A percentile compares a stretch with the other conserved stretches of the same genome.
Conservation (phyloP, 2,797 vertebrate genomes). For the Muraenolepis orangiensis region DNA sequence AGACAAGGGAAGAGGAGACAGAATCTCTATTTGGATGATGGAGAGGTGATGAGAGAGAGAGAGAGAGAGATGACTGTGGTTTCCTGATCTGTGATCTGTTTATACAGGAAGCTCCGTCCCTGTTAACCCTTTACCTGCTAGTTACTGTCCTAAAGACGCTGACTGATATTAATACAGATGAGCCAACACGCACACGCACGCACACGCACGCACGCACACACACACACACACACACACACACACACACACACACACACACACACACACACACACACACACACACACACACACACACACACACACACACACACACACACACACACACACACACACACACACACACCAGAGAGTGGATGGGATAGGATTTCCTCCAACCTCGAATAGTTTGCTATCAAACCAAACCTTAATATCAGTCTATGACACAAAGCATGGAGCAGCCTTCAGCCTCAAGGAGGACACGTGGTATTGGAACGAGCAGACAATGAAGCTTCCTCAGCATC, state of each 20-base stretch:
- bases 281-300: not conserved
- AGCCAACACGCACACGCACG: too few species aligned
- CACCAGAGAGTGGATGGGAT: not conserved
- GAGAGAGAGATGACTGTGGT: not conserved
- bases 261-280: not conserved
- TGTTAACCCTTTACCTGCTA: not conserved
- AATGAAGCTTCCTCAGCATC: too few species aligned
- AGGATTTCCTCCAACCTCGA: not conserved
- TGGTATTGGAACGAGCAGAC: too few species aligned
- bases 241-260: slow-evolving; percentile 24
- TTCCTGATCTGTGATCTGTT: not conserved
- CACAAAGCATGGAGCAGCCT: too few species aligned
- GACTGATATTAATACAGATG: too few species aligned
- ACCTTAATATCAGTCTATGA: not conserved
- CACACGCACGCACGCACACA: not conserved
- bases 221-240: slow-evolving; percentile 21
- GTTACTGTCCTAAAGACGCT: not conserved
- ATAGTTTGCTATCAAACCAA: not conserved
- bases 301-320: slow-evolving; percentile 35
- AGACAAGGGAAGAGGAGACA: not conserved
- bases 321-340: not conserved
- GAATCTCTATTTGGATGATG: not conserved
- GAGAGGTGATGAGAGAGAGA: not conserved
- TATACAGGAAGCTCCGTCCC: not conserved
- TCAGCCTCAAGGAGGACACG: too few species aligned